Conservation (phyloP, 2,888 invertebrate species). For the Pardosa pseudoannulata region DNA sequence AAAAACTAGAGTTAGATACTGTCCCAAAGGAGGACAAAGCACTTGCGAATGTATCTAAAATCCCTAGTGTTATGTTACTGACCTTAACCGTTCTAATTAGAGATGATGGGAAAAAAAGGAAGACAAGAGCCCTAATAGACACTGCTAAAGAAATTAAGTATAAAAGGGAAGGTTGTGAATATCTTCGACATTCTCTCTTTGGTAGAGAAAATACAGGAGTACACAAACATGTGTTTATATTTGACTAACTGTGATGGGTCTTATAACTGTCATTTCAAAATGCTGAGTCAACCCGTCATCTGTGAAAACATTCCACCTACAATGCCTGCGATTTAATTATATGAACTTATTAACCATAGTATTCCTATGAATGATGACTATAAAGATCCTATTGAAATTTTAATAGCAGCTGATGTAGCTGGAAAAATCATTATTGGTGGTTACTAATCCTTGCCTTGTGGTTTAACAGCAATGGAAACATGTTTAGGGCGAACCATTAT, state of each 20-base stretch:
- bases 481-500: too few species aligned
- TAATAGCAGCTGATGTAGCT: conserved; percentile 3
- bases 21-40: too few species aligned
- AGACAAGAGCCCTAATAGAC: background rate
- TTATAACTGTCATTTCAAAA: too few species aligned
- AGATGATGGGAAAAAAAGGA: too few species aligned
- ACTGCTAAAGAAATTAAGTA: conserved; percentile 1
- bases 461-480: conserved; percentile 6
- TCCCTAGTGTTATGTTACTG: too few species aligned
- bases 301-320: background rate
- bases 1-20: too few species aligned
- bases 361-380: background rate
- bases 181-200: background rate
- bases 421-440: conserved; percentile 5
- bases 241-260: too few species aligned
- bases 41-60: too few species aligned
- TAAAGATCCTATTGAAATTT: conserved; percentile 18
- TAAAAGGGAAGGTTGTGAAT: background rate
- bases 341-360: background rate
- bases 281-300: too few species aligned
- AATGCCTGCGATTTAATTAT: background rate
- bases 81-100: too few species aligned
- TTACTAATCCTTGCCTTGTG: background rate
- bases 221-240: too few species aligned
- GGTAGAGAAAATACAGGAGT: background rate